These are phyloP conservation scores for Ptychoptera contaminata DNA, from an alignment of 2,888 invertebrate species.

Conservation along the genomic window DNA sequence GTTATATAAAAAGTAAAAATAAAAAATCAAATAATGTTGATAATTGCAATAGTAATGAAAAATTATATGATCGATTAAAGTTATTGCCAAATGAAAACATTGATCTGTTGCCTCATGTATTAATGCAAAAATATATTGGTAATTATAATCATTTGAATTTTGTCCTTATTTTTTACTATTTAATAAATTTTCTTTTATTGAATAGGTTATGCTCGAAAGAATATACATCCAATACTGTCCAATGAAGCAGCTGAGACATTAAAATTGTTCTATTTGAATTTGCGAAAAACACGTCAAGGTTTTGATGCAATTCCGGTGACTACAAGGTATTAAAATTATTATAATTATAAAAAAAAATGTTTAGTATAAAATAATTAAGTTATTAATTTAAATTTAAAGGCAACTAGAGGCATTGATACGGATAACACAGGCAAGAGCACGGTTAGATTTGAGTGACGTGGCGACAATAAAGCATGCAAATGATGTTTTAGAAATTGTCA, in stretches of 20 bases:
- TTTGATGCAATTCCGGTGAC: constrained; percentile 66
- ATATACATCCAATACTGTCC: constrained; percentile 66
- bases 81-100: constrained; percentile 41
- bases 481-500: constrained; percentile 74
- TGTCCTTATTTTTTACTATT: not conserved
- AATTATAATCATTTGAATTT: not conserved
- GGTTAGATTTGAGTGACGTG: constrained; percentile 66
- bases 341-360: constrained; percentile 2
- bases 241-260: constrained; percentile 52
- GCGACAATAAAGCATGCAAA: constrained; percentile 66
- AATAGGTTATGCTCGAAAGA: constrained; percentile 67
- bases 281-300: constrained; percentile 50
- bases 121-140: constrained; percentile 72
- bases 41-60: too few species aligned
- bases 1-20: too few species aligned
- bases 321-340: constrained; percentile 28
- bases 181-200: not conserved
- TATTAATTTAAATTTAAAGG: constrained; percentile 26
- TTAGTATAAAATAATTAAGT: not conserved
- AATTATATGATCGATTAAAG: constrained; percentile 11
- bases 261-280: constrained; percentile 64
- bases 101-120: constrained; percentile 55
- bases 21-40: too few species aligned
- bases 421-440: constrained; percentile 75
- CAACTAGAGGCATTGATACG: constrained; percentile 81